A percentile compares a stretch with the other conserved stretches of the same genome.
Evolutionary conservation across 2,113 vertebrate genomes (phyloP).

Genomic region (Tragelaphus strepsiceros): DNA sequence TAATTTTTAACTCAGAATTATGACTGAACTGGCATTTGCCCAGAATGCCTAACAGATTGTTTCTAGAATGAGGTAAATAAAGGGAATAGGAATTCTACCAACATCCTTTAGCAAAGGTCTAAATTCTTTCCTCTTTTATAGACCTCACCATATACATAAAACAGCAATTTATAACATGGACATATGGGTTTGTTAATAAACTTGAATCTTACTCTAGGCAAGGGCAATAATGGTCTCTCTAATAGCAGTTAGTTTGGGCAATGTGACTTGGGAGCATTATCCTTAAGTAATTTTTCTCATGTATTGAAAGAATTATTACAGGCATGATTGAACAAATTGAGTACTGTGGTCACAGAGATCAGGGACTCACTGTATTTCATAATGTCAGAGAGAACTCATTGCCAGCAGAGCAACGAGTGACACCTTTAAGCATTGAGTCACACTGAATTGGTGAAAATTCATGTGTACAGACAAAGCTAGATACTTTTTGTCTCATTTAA

Average conservation of each 20-base stretch:
- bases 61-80: background rate
- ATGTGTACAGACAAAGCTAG: background rate
- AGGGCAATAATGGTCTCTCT: background rate
- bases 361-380: background rate
- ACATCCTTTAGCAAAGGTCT: too few relatives aligned
- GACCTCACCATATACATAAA: background rate
- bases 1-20: slow-evolving; percentile 23
- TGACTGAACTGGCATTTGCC: background rate
- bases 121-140: background rate
- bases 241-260: background rate
- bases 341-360: background rate
- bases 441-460: background rate
- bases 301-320: background rate
- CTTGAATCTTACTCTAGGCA: background rate
- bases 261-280: background rate
- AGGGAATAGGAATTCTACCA: background rate
- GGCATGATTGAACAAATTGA: background rate
- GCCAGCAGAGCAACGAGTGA: background rate
- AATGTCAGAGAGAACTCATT: background rate
- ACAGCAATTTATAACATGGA: background rate
- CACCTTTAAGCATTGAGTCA: background rate
- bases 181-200: slow-evolving; percentile 4
- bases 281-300: background rate
- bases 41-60: background rate
- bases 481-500: background rate